phyloP scores from a whole-genome alignment of 2,113 vertebrate species.

The Zapornia atra region DNA sequence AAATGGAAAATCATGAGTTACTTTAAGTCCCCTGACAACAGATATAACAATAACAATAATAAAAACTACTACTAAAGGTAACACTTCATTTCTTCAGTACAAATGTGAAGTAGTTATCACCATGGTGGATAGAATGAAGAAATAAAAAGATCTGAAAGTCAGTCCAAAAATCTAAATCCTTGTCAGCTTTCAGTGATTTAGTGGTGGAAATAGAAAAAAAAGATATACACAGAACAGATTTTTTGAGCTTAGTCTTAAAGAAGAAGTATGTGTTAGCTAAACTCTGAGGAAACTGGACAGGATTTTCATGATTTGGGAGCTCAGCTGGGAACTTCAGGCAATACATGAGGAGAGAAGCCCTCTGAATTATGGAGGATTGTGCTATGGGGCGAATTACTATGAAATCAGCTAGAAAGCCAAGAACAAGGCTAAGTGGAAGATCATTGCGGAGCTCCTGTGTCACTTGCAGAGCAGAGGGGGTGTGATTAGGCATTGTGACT shows the following conservation, averaged over 20 bases:
- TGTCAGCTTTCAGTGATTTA: not conserved
- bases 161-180: not conserved
- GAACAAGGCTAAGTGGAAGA: not conserved
- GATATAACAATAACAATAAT: not conserved
- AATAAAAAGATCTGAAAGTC: not conserved
- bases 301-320: not conserved
- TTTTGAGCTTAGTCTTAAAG: not conserved
- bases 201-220: not conserved
- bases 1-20: not conserved
- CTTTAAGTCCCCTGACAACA: not conserved
- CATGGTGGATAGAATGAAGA: not conserved
- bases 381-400: fast-evolving
- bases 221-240: not conserved
- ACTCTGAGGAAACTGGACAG: not conserved
- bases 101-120: not conserved
- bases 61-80: not conserved
- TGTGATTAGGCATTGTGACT: not conserved
- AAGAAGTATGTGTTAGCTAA: not conserved
- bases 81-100: not conserved
- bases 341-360: not conserved
- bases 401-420: not conserved
- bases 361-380: not conserved
- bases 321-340: not conserved
- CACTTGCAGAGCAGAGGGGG: not conserved
- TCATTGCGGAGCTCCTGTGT: not conserved